These are phyloP conservation scores for Lasiurus cinereus DNA, from an alignment of 2,113 vertebrate genomes.

Conservation along the genomic window DNA sequence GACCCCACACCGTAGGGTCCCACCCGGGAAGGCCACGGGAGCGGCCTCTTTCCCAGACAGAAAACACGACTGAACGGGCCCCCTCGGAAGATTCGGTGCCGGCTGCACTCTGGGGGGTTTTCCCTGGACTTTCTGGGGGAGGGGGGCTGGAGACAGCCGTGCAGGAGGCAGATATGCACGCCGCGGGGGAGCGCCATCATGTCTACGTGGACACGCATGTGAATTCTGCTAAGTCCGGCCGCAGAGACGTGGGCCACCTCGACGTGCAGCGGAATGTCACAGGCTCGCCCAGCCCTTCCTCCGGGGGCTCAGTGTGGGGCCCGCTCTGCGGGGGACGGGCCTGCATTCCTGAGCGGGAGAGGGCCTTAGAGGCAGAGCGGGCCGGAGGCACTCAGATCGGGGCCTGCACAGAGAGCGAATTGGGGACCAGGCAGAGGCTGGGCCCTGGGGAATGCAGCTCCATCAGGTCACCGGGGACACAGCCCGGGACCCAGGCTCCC, in stretches of 20 bases:
- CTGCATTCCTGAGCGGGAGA: accelerated
- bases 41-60: background rate
- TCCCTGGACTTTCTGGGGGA: background rate
- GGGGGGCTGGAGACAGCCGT: background rate
- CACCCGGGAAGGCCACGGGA: accelerated
- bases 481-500: background rate
- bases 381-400: accelerated
- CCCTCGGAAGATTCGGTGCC: background rate
- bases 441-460: accelerated
- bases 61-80: accelerated
- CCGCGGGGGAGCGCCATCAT: accelerated
- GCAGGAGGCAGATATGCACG: background rate
- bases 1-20: accelerated
- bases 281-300: background rate
- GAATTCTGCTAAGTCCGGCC: background rate
- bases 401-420: background rate
- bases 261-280: background rate
- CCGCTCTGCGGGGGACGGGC: accelerated
- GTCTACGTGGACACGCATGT: accelerated
- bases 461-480: background rate
- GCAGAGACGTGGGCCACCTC: background rate
- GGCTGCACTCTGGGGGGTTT: background rate
- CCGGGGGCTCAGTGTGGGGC: accelerated
- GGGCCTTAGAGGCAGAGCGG: background rate
- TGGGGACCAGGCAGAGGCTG: background rate